Conservation (phyloP, 2,888 invertebrate species). For the Seira ritae region DNA sequence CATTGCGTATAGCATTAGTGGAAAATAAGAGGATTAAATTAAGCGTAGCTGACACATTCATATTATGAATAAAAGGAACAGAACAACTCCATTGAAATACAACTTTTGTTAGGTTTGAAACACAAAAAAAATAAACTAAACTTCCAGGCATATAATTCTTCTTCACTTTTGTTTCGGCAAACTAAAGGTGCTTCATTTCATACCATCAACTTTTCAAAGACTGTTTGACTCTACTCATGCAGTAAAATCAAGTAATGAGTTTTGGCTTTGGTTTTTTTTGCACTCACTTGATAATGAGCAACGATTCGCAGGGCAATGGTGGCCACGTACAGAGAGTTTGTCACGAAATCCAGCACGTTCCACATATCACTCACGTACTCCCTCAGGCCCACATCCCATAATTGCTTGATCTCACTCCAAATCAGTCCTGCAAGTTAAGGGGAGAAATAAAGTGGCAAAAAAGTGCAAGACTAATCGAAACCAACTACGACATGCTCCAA, state of each 20-base stretch:
- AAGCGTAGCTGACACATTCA: constrained; percentile 18
- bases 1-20: background rate
- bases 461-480: constrained; percentile 4
- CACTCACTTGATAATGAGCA: constrained; percentile 92
- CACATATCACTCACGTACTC: constrained; percentile 99
- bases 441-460: constrained; percentile 21
- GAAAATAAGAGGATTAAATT: constrained; percentile 19
- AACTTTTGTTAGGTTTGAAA: too few relatives aligned
- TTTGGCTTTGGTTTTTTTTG: constrained; percentile 15
- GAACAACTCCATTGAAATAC: too few relatives aligned
- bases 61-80: background rate
- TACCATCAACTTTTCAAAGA: too few relatives aligned
- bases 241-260: constrained; percentile 7
- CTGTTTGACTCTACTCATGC: background rate
- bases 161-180: too few relatives aligned
- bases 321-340: constrained; percentile 97
- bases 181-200: too few relatives aligned
- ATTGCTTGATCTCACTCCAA: constrained; percentile 99
- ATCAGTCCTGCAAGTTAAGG: constrained; percentile 85
- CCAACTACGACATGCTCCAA: background rate
- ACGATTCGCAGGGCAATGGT: constrained; percentile 96
- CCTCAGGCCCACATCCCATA: constrained; percentile 98
- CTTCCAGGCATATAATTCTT: too few relatives aligned
- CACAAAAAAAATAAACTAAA: too few relatives aligned
- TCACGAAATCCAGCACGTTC: constrained; percentile 99